These are phyloP conservation scores for Pseudorhombus dupliciocellatus DNA, from an alignment of 2,113 vertebrate genomes.

Conservation along the genomic window DNA sequence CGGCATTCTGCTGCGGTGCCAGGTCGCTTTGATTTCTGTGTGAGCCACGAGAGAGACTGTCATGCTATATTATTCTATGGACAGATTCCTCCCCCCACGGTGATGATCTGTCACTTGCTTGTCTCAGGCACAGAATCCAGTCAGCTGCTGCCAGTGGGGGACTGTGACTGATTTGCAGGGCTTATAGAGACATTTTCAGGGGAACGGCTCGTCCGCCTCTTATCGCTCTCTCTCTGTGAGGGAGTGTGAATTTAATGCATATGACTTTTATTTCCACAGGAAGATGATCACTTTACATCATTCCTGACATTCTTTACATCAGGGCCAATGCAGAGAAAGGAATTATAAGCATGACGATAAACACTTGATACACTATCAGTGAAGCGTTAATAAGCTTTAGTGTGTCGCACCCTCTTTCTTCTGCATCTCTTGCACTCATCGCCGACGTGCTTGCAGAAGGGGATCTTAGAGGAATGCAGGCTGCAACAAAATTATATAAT, in stretches of 20 bases:
- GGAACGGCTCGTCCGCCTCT: conserved; percentile 58
- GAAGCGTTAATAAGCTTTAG: no score
- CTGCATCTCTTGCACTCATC: no score
- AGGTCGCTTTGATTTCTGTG: conserved; percentile 27
- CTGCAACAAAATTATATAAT: no score
- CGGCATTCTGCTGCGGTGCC: conserved; percentile 13
- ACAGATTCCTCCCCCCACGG: conserved; percentile 38
- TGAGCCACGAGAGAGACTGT: conserved; percentile 32
- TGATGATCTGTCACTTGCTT: conserved; percentile 66
- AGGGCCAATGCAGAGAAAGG: neutral
- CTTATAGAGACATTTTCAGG: conserved; percentile 52
- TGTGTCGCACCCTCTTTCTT: no score
- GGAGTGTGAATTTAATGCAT: conserved; percentile 43
- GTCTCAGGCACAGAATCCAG: conserved; percentile 53
- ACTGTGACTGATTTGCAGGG: conserved; percentile 62
- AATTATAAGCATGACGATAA: no score
- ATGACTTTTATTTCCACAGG: conserved; percentile 41
- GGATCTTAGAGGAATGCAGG: no score
- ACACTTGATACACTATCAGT: no score
- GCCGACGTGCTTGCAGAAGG: no score
- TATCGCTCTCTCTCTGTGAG: conserved; percentile 43
- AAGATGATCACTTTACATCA: conserved; percentile 31
- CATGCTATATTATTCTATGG: conserved; percentile 62
- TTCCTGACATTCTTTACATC: conserved; percentile 39
- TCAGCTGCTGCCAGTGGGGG: conserved; percentile 50